Evolutionary conservation across 2,113 vertebrate genomes (phyloP), one percentile per base, ranked within the genome.

Genomic region (Motacilla tschutschensis): DNA sequence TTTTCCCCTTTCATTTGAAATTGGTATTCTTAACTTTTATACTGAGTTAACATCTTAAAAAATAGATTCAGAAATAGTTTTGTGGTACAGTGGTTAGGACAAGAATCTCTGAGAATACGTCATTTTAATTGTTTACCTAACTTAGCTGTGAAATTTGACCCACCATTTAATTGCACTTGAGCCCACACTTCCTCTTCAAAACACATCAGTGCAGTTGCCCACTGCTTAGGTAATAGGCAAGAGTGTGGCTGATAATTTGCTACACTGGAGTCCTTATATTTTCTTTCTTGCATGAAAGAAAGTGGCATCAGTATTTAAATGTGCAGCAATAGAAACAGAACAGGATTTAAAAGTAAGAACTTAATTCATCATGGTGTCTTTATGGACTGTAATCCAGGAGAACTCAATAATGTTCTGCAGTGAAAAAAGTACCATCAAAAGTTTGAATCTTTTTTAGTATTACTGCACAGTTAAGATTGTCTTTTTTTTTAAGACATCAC

Each of bases 401-500:
- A 88, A 77, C 17, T 75, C 79, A 73, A 24, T 44, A 59, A 81
- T 70, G 46, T 57, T 85, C 64, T 76, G 67, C 77, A 93, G 65
- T 38, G 40, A 87, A 94, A 92, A 55, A 88, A 46, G n/a, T 53
- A 29, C 53, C 36, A 85, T 83, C 60, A 53, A 65, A 83, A 29
- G 24, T 44, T 71, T 50, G 48, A 71, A 66, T 66, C 60, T 84
- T 64, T 62, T 64, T 92, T 48, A 84, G 79, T 82, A 59, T 46
- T 40, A 28, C 77, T 82, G 70, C 43, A 51, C 47, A 21, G 18
- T 85, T 95, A 75, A 78, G 31, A 92, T 74, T 89, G 83, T 92
- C 79, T 93, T 94, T 94, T 94, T 94, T 95, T 95, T 90, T 79
- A 83, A 96, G 85, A 85, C 67, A 90, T 91, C 86, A 41, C 75